Evolutionary conservation across 2,797 vertebrate genomes (phyloP).

Genomic region (Pseudochaenichthys georgianus): DNA sequence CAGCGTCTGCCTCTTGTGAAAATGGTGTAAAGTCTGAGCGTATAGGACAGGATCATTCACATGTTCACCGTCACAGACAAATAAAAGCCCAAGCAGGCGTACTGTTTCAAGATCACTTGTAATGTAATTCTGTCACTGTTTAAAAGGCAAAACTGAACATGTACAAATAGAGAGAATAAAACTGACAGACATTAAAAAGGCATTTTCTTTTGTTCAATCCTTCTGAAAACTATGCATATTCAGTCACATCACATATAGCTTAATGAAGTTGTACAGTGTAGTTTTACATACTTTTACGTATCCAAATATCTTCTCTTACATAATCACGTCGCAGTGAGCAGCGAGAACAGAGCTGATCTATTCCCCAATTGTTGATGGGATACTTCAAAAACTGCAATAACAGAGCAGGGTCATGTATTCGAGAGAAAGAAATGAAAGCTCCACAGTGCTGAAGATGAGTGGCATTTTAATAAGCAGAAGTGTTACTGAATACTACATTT

Average conservation of each 20-base stretch:
- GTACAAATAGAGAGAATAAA: conserved; percentile 40
- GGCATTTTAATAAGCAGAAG: conserved; percentile 3
- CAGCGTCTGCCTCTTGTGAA: not conserved
- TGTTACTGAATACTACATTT: not conserved
- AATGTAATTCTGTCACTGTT: conserved; percentile 23
- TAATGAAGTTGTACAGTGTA: conserved; percentile 8
- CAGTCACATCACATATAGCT: conserved; percentile 11
- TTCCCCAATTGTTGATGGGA: not conserved
- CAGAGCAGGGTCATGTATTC: not conserved
- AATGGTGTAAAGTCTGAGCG: not conserved
- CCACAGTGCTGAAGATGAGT: not conserved
- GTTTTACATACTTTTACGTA: not conserved
- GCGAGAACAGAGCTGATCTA: conserved; percentile 19
- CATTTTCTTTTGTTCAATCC: conserved; percentile 42
- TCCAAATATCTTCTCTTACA: conserved; percentile 6
- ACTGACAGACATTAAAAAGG: conserved; percentile 23
- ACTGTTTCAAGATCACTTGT: conserved; percentile 25
- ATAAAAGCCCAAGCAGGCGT: not conserved
- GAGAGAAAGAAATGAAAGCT: not conserved
- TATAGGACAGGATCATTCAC: not conserved
- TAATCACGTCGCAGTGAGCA: conserved; percentile 19
- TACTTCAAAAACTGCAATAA: not conserved
- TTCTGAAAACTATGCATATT: conserved; percentile 18
- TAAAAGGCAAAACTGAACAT: conserved; percentile 22
- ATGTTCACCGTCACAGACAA: conserved; percentile 11